A percentile compares a stretch with the other conserved stretches of the same genome.
These are phyloP conservation scores for Nibea albiflora DNA, from an alignment of 2,113 vertebrate species.

Conservation along the genomic window DNA sequence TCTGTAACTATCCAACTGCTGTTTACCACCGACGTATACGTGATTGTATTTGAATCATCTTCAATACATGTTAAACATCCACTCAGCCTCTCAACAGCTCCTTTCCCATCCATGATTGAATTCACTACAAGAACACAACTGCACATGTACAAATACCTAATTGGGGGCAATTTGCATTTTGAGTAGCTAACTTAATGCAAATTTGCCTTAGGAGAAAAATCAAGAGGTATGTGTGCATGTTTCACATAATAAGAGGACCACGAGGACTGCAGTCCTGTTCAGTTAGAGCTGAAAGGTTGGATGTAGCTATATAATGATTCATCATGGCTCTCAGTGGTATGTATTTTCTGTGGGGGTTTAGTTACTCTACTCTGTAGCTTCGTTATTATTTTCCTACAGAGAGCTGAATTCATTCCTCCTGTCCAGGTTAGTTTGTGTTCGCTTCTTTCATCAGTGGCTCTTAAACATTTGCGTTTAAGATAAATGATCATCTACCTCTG, in stretches of 20 bases:
- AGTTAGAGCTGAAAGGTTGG: constrained; percentile 6
- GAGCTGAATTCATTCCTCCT: background rate
- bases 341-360: constrained; percentile 16
- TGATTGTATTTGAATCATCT: background rate
- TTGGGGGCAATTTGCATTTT: constrained; percentile 61
- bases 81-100: background rate
- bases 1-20: constrained; percentile 16
- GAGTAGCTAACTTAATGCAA: constrained; percentile 17
- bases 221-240: constrained; percentile 25
- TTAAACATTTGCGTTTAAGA: background rate
- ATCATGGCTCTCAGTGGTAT: constrained; percentile 10
- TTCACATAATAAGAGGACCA: constrained; percentile 31
- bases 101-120: background rate
- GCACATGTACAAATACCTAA: constrained; percentile 24
- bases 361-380: background rate
- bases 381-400: constrained; percentile 10
- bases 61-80: constrained; percentile 10
- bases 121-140: background rate
- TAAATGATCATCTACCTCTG: background rate
- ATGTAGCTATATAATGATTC: constrained; percentile 26
- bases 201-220: constrained; percentile 48
- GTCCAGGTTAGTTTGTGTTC: constrained; percentile 4
- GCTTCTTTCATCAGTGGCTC: background rate
- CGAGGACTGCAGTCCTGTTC: constrained; percentile 5
- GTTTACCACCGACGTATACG: background rate